Base-by-base conservation (phyloP, 2,797 vertebrate species). In the Poecilia wingei region DNA sequence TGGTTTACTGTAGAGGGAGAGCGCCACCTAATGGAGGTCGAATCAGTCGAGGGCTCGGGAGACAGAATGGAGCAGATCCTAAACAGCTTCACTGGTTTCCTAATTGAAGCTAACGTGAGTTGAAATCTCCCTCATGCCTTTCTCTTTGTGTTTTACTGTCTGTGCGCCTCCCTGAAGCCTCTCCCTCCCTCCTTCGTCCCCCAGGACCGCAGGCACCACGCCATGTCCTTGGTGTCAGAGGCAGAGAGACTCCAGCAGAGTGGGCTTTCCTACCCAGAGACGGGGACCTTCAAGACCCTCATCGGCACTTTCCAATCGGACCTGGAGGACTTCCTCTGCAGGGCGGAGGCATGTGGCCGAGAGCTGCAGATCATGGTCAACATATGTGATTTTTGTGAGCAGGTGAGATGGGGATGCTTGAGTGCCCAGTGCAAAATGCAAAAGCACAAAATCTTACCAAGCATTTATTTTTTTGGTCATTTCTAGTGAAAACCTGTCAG, bases 1-100 rank as follows among this genome's bases (percentile, higher is more conserved):
- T 98, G 98, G 98, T 95, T 98, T 90, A 94, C 95, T 0, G 91
- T 89, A 25, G 97, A 97, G 83, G 97, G 97, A n/a, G 96, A 95
- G 6, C 87, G 46, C 0, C 92, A 87, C 81, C 94, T 98, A 74
- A 90, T 91, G 79, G 95, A 94, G 33, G 95, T 96, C 46, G 94
- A 94, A 28, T 90, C 94, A 0, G 91, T 95, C 10, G 94, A 96
- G 0, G 89, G 95, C 72, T 95, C 95, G 46, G 90, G 93, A 6
- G 86, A 96, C 57, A 79, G 74, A 28, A 90, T 95, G 79, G 96
- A 96, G 86, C 91, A 95, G 75, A 93, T 94, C 0, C 81, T 96
- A 0, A 84, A 95, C 5, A 94, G 80, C 78, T 97, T 97, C 70
- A 95, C 96, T 43, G 90, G 94, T 66, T 98, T 99, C 92, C 95